Conservation (phyloP, 1,140 invertebrate genomes). For the Rhizoglyphus robini region DNA sequence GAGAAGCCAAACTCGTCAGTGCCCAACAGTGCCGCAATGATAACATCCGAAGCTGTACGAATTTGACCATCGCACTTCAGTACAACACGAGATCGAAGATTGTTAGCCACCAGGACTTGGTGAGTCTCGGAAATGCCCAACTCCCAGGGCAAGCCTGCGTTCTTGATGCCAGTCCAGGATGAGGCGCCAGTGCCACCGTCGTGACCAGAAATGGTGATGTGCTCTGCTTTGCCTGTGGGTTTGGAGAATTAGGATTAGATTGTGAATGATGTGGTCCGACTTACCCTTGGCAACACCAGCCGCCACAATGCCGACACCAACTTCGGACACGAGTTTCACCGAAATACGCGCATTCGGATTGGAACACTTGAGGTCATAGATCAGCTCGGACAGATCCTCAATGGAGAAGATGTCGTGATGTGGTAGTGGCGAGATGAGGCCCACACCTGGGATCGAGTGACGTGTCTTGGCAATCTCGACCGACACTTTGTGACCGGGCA, state of each 20-base stretch:
- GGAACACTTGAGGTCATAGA: slow-evolving; percentile 94
- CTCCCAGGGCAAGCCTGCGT: slow-evolving; percentile 41
- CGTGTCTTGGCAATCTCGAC: slow-evolving; percentile 87
- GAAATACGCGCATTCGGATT: slow-evolving; percentile 90
- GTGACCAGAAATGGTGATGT: slow-evolving; percentile 40
- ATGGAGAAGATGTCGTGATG: slow-evolving; percentile 99
- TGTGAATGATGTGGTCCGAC: not conserved
- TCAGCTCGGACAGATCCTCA: slow-evolving; percentile 94
- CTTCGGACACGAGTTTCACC: slow-evolving; percentile 95
- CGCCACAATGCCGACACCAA: slow-evolving; percentile 94
- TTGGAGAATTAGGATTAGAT: not conserved
- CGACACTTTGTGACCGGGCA: slow-evolving; percentile 78
- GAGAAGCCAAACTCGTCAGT: slow-evolving; percentile 99
- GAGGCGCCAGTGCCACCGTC: slow-evolving; percentile 42
- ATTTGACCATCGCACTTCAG: slow-evolving; percentile 39
- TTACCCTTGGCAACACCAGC: slow-evolving; percentile 86
- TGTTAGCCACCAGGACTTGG: slow-evolving; percentile 71
- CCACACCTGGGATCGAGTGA: slow-evolving; percentile 92
- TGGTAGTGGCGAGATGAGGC: slow-evolving; percentile 92
- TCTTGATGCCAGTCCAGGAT: slow-evolving; percentile 42
- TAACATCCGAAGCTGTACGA: slow-evolving; percentile 85
- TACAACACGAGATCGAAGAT: slow-evolving; percentile 48
- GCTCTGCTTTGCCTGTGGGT: slow-evolving; percentile 37
- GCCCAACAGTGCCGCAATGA: slow-evolving; percentile 84
- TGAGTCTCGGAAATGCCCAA: slow-evolving; percentile 40